Evolutionary conservation across 37 sponge, comb jelly and placozoan genomes (phyloP), one percentile per base, ranked within the genome.

Genomic region (Ephydatia muelleri): DNA sequence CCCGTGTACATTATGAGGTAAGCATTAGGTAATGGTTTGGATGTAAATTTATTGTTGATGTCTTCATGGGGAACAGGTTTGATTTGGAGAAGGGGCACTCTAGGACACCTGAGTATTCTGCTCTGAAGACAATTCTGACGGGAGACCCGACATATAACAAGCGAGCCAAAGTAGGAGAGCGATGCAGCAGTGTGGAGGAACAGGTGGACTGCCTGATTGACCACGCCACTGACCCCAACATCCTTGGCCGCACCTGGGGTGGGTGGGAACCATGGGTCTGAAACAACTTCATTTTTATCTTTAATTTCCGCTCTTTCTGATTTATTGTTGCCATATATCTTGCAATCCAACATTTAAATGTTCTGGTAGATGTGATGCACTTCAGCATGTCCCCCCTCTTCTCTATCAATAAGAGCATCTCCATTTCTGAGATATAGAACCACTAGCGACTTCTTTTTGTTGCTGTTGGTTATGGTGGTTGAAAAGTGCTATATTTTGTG

Each of bases 201-300:
- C 99, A 99, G 75, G 91, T 97, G 11, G 83, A 80, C 37, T 97
- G 96, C 75, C 85, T 99, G 40, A 87, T 99, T 16, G 97, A 95
- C 77, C 99, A 95, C 29, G 99, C 99, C 38, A 93, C 96, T 6
- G 99, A 99, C 80, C 83, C 92, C 1, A 99, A 99, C 79, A 93
- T 99, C 65, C 88, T 99, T 36, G 97, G 96, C 21, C 84, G 99
- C 25, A 95, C 96, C 8, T 99, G 87, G 80, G 72, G 26, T 21
- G 99, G 99, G 31, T 97, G 98, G 96, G 96, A 97, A 72, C 94
- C 97, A 19, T 99, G 99, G 99, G 86, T 92, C 3, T 96, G 79
- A 89, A 30, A 33, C 67, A 19, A 23, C 77, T 40, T 28, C 12
- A 76, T 6, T 34, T 37, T 12, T 32, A 75, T 33, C 76, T n/a